Percentiles rank a stretch among this genome's conserved stretches.
Evolutionary conservation across 2,888 invertebrate species (phyloP).

Genomic region (Eristalinus aeneus): DNA sequence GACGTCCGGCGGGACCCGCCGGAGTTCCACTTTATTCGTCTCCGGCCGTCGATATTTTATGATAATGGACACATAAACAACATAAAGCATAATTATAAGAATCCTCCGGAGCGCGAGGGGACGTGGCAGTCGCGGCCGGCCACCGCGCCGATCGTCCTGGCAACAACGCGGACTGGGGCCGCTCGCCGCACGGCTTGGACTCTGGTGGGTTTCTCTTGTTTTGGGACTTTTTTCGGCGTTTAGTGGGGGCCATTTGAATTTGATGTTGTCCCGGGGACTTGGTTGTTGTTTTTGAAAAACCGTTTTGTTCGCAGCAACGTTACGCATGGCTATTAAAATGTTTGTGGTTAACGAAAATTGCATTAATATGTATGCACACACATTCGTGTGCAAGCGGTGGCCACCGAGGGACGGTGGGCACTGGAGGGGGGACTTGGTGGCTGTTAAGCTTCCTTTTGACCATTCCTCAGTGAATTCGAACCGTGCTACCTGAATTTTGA

Average conservation of each 20-base stretch:
- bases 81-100: constrained; percentile 71
- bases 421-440: neutral
- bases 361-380: constrained; percentile 59
- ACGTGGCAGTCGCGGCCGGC: neutral
- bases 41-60: constrained; percentile 68
- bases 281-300: constrained; percentile 61
- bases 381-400: neutral
- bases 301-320: constrained; percentile 69
- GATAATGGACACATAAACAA: constrained; percentile 71
- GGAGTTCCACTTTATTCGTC: constrained; percentile 30
- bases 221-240: constrained; percentile 42
- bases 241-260: constrained; percentile 66
- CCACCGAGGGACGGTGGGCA: no score
- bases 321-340: constrained; percentile 71
- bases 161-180: constrained; percentile 32
- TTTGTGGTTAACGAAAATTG: constrained; percentile 68
- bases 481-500: constrained; percentile 71
- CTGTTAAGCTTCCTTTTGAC: constrained; percentile 56
- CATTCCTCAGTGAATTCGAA: constrained; percentile 58
- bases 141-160: constrained; percentile 10
- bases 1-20: neutral
- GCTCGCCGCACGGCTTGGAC: constrained; percentile 24
- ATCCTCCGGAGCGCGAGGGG: constrained; percentile 35
- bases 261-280: constrained; percentile 40
- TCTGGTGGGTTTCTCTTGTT: neutral